These are phyloP conservation scores for Tachypleus tridentatus DNA, from an alignment of 1,140 invertebrate species.

Conservation along the genomic window DNA sequence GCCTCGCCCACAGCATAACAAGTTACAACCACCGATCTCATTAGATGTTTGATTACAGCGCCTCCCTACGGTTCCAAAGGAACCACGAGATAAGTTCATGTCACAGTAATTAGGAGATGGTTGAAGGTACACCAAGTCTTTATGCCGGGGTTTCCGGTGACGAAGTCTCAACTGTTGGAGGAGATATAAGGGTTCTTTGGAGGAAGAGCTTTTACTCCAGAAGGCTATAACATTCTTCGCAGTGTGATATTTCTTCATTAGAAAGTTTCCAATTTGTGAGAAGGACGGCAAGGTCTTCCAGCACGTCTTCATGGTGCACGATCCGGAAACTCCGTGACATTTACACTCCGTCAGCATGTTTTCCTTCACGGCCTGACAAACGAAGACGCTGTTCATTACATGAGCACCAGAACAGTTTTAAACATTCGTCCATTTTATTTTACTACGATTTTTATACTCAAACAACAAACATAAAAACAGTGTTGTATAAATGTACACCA, in stretches of 20 bases:
- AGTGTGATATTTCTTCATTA: constrained; percentile 34
- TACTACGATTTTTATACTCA: too few species aligned
- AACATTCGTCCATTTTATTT: too few species aligned
- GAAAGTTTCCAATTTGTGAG: constrained; percentile 29
- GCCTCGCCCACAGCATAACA: constrained; percentile 49
- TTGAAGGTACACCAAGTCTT: constrained; percentile 78
- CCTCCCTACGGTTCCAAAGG: constrained; percentile 44
- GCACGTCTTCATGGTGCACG: constrained; percentile 83
- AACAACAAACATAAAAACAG: too few species aligned
- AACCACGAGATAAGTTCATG: constrained; percentile 35
- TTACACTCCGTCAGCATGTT: constrained; percentile 84
- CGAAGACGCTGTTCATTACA: too few species aligned
- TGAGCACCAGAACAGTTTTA: too few species aligned
- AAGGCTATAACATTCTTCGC: constrained; percentile 26
- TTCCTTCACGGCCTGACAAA: constrained; percentile 56
- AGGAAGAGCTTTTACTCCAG: constrained; percentile 5
- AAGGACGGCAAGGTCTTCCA: constrained; percentile 68
- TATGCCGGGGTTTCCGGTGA: constrained; percentile 48
- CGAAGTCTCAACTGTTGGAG: constrained; percentile 7
- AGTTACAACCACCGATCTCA: constrained; percentile 49
- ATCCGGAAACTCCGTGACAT: constrained; percentile 92
- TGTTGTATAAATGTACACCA: too few species aligned
- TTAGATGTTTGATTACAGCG: constrained; percentile 47
- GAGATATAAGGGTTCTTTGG: neutral
- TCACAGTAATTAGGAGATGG: constrained; percentile 87